phyloP scores from a whole-genome alignment of 1,140 invertebrate species.

The Drosophila lacertosa region DNA sequence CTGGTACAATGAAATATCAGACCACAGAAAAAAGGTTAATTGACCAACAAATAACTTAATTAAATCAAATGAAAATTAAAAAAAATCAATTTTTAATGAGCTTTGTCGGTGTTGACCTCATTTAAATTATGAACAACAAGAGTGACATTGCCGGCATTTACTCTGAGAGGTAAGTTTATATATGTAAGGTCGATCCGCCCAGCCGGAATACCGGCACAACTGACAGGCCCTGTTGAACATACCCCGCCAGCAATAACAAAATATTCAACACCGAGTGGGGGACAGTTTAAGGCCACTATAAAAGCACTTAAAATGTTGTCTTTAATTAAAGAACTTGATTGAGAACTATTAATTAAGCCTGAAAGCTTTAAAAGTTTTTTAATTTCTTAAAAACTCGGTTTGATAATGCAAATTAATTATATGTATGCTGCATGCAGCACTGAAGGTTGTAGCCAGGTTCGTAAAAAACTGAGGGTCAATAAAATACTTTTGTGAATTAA shows the following conservation, averaged over 20 bases:
- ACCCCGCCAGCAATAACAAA: conserved; percentile 1
- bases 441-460: no score
- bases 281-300: neutral
- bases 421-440: no score
- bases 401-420: neutral
- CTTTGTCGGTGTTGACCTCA: conserved; percentile 69
- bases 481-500: conserved; percentile 1
- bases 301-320: conserved; percentile 26
- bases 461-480: neutral
- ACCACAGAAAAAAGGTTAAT: conserved; percentile 77
- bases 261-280: neutral
- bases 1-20: conserved; percentile 70
- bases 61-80: conserved; percentile 82
- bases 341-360: conserved; percentile 55
- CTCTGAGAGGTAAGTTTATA: no score
- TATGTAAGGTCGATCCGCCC: conserved; percentile 51
- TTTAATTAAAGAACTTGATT: neutral
- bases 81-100: conserved; percentile 80
- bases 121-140: conserved; percentile 67
- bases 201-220: conserved; percentile 32
- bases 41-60: conserved; percentile 82
- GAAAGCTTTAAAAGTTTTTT: neutral
- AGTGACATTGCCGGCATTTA: conserved; percentile 36
- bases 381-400: neutral
- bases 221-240: conserved; percentile 38